Conservation (phyloP, 2,888 invertebrate genomes). For the Blastobasis adustella region DNA sequence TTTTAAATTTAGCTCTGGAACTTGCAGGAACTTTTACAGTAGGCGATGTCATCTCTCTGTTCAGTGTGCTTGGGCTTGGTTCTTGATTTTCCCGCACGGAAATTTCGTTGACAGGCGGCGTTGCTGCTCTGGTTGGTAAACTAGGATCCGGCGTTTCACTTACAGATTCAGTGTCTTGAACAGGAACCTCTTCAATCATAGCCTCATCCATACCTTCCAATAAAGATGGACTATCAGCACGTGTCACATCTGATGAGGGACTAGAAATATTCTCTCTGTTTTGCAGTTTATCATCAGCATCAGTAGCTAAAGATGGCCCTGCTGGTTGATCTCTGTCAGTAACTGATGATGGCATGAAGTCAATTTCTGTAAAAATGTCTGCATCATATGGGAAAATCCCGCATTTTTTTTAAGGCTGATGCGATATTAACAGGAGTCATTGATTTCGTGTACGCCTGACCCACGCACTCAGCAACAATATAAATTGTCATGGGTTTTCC, state of each 20-base stretch:
- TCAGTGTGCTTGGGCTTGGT: too few relatives aligned
- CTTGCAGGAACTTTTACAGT: too few relatives aligned
- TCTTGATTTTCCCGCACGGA: too few relatives aligned
- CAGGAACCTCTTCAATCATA: background rate
- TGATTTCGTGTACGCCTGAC: slow-evolving; percentile 12
- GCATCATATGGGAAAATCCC: slow-evolving; percentile 12
- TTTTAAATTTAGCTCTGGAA: too few relatives aligned
- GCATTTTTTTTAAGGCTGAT: slow-evolving; percentile 7
- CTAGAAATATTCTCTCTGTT: too few relatives aligned
- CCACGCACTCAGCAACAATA: slow-evolving; percentile 15
- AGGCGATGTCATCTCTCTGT: too few relatives aligned
- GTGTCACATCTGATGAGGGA: too few relatives aligned
- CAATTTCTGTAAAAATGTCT: slow-evolving; percentile 10
- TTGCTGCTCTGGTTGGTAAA: background rate
- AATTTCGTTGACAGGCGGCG: too few relatives aligned
- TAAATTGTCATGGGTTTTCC: slow-evolving; percentile 15
- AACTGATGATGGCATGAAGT: slow-evolving; percentile 11
- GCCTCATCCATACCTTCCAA: slow-evolving; percentile 2
- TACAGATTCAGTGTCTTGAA: background rate
- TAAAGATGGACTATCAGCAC: slow-evolving; percentile 9
- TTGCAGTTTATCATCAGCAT: too few relatives aligned
- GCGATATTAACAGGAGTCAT: slow-evolving; percentile 23
- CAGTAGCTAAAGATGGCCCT: too few relatives aligned
- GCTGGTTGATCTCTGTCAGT: too few relatives aligned
- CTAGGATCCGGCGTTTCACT: background rate